phyloP scores from a whole-genome alignment of 1,140 invertebrate genomes.

The Luehdorfia chinensis region DNA sequence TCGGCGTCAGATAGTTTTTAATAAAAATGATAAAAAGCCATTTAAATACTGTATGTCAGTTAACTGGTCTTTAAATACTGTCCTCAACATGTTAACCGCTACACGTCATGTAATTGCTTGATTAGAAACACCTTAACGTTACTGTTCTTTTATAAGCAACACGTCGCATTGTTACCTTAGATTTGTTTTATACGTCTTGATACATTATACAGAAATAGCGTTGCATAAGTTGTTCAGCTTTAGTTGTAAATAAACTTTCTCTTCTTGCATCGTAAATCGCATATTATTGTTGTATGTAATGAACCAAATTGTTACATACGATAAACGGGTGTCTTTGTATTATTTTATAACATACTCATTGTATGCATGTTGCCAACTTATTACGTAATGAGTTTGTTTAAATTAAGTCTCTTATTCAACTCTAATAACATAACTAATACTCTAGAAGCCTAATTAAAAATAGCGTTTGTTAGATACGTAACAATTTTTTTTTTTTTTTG shows the following conservation, averaged over 20 bases:
- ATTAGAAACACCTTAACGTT: slow-evolving; percentile 9
- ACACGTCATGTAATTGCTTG: slow-evolving; percentile 16
- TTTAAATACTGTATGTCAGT: too few relatives aligned
- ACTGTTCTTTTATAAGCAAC: slow-evolving; percentile 5
- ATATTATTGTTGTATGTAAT: slow-evolving; percentile 10
- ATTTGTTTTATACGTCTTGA: slow-evolving; percentile 11
- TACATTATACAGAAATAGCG: slow-evolving; percentile 5
- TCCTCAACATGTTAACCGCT: background rate
- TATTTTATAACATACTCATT: slow-evolving; percentile 2
- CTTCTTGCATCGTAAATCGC: slow-evolving; percentile 10
- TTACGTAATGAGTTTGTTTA: slow-evolving; percentile 2
- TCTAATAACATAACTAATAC: too few relatives aligned
- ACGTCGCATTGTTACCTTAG: slow-evolving; percentile 12
- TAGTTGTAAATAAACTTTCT: slow-evolving; percentile 12
- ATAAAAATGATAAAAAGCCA: too few relatives aligned
- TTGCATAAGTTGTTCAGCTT: slow-evolving; percentile 14
- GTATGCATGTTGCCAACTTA: background rate
- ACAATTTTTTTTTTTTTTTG: too few relatives aligned
- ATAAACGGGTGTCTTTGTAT: slow-evolving; percentile 6
- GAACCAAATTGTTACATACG: slow-evolving; percentile 9
- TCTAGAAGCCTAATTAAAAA: background rate
- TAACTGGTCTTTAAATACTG: background rate
- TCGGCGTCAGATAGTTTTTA: too few relatives aligned
- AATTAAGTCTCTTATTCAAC: background rate
- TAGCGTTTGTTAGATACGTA: too few relatives aligned